Conservation (phyloP, 2,888 invertebrate genomes). For the Tineola bisselliella region DNA sequence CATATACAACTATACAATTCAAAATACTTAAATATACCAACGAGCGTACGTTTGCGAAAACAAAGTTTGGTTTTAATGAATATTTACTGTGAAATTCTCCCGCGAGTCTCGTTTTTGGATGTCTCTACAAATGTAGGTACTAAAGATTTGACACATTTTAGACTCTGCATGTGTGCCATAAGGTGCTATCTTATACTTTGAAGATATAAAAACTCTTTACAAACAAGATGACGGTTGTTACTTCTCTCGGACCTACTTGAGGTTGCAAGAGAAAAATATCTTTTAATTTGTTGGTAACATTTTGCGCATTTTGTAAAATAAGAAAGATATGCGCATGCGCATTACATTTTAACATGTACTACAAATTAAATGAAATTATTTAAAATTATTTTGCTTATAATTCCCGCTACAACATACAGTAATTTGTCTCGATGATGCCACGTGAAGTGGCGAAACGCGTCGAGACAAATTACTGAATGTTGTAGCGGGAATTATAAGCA, state of each 20-base stretch:
- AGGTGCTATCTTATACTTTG: not conserved
- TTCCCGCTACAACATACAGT: no score
- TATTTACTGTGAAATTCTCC: constrained; percentile 4
- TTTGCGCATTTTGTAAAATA: not conserved
- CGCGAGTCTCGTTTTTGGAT: not conserved
- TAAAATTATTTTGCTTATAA: no score
- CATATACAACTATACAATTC: no score
- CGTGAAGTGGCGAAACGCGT: no score
- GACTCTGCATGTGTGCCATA: not conserved
- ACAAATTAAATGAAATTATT: no score
- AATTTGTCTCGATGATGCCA: no score
- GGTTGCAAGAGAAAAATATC: not conserved
- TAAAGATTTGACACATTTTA: not conserved
- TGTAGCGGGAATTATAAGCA: no score
- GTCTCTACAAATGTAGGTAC: not conserved
- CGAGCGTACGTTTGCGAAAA: not conserved
- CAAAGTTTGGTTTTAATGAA: constrained; percentile 1
- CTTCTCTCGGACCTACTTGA: not conserved
- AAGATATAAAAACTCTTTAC: not conserved
- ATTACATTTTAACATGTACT: no score
- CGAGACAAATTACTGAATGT: no score
- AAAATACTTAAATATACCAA: no score
- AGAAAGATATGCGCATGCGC: no score
- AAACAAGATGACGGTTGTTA: not conserved
- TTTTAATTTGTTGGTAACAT: not conserved